Percentiles rank a stretch among this genome's conserved stretches.
phyloP scores from a whole-genome alignment of 2,113 vertebrate species.

The Oryzias woworae region DNA sequence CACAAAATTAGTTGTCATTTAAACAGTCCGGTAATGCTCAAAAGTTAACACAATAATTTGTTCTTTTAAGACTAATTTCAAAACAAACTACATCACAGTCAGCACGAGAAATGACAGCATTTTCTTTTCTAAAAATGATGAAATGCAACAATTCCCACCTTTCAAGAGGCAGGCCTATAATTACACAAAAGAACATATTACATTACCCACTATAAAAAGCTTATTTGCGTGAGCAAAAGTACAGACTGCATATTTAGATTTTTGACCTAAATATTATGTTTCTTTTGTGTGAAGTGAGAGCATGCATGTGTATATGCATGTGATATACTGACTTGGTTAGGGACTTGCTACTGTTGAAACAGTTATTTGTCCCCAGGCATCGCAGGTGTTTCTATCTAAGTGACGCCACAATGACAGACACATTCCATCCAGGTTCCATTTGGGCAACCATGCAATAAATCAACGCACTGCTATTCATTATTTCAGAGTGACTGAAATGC shows the following conservation, averaged over 20 bases:
- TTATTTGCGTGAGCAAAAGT: conserved; percentile 11
- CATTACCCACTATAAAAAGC: not conserved
- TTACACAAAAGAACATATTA: not conserved
- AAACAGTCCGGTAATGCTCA: not conserved
- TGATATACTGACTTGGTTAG: conserved; percentile 17
- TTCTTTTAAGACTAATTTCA: not conserved
- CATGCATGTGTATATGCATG: not conserved
- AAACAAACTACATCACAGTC: not conserved
- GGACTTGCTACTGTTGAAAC: conserved; percentile 47
- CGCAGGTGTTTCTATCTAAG: conserved; percentile 65
- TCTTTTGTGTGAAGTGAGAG: not conserved
- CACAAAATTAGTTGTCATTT: not conserved
- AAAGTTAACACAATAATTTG: not conserved
- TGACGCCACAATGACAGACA: conserved; percentile 63
- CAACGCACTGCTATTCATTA: conserved; percentile 69
- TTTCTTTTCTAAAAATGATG: not conserved
- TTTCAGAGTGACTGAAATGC: conserved; percentile 30
- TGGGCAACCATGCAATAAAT: conserved; percentile 71
- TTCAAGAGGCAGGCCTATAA: not conserved
- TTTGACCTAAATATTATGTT: not conserved
- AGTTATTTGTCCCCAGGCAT: conserved; percentile 56
- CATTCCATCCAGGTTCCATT: conserved; percentile 64
- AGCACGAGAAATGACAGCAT: not conserved
- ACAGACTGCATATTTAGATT: conserved; percentile 5
- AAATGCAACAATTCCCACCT: not conserved